These are phyloP conservation scores for Hydropotes inermis DNA, from an alignment of 2,113 vertebrate species.

Conservation along the genomic window DNA sequence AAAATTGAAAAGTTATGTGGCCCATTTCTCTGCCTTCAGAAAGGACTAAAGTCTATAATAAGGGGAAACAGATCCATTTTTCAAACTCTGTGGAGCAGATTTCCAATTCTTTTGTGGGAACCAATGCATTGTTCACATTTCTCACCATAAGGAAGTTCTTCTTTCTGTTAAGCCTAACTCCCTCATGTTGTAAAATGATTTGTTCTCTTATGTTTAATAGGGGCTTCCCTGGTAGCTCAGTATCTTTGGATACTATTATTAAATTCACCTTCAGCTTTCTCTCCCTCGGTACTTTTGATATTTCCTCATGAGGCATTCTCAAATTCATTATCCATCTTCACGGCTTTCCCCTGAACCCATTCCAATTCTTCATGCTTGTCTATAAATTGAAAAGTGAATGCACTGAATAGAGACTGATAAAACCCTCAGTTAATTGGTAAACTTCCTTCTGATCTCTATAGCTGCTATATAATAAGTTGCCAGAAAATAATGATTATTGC, in stretches of 20 bases:
- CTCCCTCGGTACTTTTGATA: background rate
- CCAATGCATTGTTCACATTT: conserved; percentile 24
- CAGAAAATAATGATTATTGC: background rate
- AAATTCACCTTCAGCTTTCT: background rate
- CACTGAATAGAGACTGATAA: too few relatives aligned
- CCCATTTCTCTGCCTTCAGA: conserved; percentile 11
- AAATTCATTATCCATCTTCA: background rate
- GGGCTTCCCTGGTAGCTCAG: background rate
- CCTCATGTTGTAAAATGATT: background rate
- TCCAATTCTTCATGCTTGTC: background rate
- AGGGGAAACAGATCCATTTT: conserved; percentile 22
- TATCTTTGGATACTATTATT: background rate
- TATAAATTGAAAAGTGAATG: background rate
- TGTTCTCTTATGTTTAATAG: background rate
- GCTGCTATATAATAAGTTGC: background rate
- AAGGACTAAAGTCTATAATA: conserved; percentile 23
- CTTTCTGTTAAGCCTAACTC: background rate
- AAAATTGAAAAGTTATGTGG: background rate
- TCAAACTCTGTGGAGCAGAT: background rate
- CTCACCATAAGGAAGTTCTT: background rate
- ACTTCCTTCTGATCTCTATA: background rate
- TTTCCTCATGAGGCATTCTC: conserved; percentile 13
- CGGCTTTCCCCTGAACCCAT: background rate
- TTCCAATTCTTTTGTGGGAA: background rate
- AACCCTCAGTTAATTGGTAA: background rate